These are phyloP conservation scores for Elysia crispata DNA, from an alignment of 2,888 invertebrate genomes.

Conservation along the genomic window DNA sequence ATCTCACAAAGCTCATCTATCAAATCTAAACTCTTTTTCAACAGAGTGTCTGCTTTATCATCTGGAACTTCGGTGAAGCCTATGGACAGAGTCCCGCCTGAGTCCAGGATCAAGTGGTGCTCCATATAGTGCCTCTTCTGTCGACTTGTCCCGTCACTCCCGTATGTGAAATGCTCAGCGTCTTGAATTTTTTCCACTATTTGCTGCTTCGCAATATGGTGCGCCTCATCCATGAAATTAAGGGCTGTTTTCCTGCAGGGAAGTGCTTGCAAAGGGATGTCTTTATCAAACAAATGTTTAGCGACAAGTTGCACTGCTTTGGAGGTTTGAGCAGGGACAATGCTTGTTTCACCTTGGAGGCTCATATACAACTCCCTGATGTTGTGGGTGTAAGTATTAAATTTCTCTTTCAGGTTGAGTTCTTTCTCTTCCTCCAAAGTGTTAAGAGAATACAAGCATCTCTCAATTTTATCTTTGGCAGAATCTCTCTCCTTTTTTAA, in stretches of 20 bases:
- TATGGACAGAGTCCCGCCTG: neutral
- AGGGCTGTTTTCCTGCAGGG: conserved; percentile 4
- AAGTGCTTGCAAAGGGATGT: neutral
- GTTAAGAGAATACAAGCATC: neutral
- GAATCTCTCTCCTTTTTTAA: neutral
- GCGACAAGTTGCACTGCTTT: conserved; percentile 6
- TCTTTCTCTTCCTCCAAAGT: neutral
- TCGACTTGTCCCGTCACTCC: conserved; percentile 26
- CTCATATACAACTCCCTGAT: neutral
- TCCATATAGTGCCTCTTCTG: conserved; percentile 32
- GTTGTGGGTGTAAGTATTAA: neutral
- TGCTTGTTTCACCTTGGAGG: neutral
- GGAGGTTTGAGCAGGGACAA: neutral
- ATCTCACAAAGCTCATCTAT: conserved; percentile 7
- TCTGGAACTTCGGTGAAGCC: neutral
- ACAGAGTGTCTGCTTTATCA: conserved; percentile 6
- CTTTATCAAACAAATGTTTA: conserved; percentile 1
- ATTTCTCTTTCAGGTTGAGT: neutral
- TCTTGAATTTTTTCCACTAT: neutral
- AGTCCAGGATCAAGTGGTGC: conserved; percentile 7
- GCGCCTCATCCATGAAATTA: conserved; percentile 27
- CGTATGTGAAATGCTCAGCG: conserved; percentile 12
- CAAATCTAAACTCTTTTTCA: conserved; percentile 13
- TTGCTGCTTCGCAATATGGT: conserved; percentile 36
- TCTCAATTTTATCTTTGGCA: neutral